Evolutionary conservation across 2,888 invertebrate species (phyloP).

Genomic region (Lacanobia wlatinum): DNA sequence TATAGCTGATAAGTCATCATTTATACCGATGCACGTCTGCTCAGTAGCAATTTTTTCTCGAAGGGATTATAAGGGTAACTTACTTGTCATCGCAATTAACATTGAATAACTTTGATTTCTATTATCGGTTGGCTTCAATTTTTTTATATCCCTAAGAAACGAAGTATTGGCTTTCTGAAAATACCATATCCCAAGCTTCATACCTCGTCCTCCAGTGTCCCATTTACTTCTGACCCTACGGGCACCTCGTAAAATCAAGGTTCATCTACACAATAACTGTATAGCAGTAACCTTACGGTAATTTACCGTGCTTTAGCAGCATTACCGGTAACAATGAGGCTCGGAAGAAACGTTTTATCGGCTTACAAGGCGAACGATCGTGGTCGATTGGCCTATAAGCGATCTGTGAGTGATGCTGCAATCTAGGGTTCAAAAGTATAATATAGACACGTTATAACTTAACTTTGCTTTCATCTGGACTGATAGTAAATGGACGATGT

Average conservation of each 20-base stretch:
- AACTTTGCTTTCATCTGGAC: slow-evolving; percentile 16
- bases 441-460: slow-evolving; percentile 29
- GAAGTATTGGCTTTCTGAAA: not conserved
- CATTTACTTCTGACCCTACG: slow-evolving; percentile 73
- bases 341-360: slow-evolving; percentile 62
- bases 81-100: not conserved
- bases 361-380: slow-evolving; percentile 62
- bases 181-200: slow-evolving; percentile 53
- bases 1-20: too few species aligned
- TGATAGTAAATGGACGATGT: not conserved
- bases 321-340: slow-evolving; percentile 71
- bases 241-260: slow-evolving; percentile 70
- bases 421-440: slow-evolving; percentile 32
- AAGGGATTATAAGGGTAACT: too few species aligned
- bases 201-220: slow-evolving; percentile 52
- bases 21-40: too few species aligned
- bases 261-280: slow-evolving; percentile 76
- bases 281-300: slow-evolving; percentile 71
- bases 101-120: not conserved
- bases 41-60: too few species aligned
- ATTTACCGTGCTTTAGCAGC: slow-evolving; percentile 76
- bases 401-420: slow-evolving; percentile 49
- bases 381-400: slow-evolving; percentile 57
- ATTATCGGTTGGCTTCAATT: too few species aligned
- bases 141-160: not conserved